Evolutionary conservation across 2,113 vertebrate genomes (phyloP), one percentile per base, ranked within the genome.

Genomic region (Mastomys natalensis): DNA sequence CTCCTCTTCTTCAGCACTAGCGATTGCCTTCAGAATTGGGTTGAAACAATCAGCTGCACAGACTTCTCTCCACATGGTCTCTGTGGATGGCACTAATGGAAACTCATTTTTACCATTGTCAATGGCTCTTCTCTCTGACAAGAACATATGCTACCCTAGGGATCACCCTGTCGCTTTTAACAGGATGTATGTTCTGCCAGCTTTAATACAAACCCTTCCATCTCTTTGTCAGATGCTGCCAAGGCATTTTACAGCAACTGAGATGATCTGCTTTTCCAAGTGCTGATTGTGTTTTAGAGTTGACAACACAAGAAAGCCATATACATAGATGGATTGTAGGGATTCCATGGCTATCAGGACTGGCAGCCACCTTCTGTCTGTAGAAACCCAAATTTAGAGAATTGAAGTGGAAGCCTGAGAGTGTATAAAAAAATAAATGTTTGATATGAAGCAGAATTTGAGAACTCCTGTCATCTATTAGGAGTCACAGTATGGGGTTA

Each of bases 281-380:
- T 80, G 87, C 55, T 82, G 76, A 74, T 55, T 73, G 70, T 21
- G n/a, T 64, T 95, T 94, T 94, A 87, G 92, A 90, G 43, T 77
- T 81, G 73, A 87, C 29, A 37, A n/a, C 40, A 40, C 72, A 89
- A 68, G n/a, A 66, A 60, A 58, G 34, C 24, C n/a, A 4, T 4
- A 31, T 10, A 40, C 40, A 3, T 7, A 40, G 45, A 5, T 7
- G 3, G 10, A 43, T 17, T 22, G 31, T 45, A 76, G 73, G 43
- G 13, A 43, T 87, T 51, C 40, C 40, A 5, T 12, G 43, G 4
- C 9, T 21, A 0, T 22, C 0, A 13, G 74, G 29, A 15, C 62
- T 34, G 34, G 48, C n/a, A 72, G 58, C 55, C 48, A 37, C 60
- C 24, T 91, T 78, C 26, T 64, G 2, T 78, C 26, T 82, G 3